Evolutionary conservation across 2,888 invertebrate genomes (phyloP), one percentile per base, ranked within the genome.

Genomic region (Apotomis betuletana): DNA sequence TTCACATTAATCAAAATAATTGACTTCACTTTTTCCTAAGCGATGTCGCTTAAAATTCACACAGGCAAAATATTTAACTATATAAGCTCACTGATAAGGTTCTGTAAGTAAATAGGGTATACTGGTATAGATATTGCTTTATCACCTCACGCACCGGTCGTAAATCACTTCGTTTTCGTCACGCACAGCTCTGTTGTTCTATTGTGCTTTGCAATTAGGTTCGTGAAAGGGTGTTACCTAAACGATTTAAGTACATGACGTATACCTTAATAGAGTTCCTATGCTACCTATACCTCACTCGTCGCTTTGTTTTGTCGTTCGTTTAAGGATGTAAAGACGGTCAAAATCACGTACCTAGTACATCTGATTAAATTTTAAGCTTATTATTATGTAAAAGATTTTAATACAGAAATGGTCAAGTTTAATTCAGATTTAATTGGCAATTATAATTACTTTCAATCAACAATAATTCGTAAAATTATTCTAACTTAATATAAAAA

Each of bases 81-180:
- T 60, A 10, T 15, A 44, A 8, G 46, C 46, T 15, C 27, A 49
- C 10, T 3, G 3, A 9, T 49, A 49, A 9, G 49, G 49, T 49
- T 49, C 8, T 49, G 49, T 49, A 49, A 10, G 9, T 41, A 27
- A 27, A 0, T 2, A 27, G 27, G 27, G 27, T 27, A 27, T 27
- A 27, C 27, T 27, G 27, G 49, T 49, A 49, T 36, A 36, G 10
- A 54, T 13, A 52, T 63, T 54, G 15, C 15, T 64, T 38, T 52
- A 13, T 41, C 13, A 36, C 52, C 41, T 55, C 54, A 44, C 54
- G 54, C 44, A 55, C 52, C 10, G 12, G 13, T 55, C 3, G 9
- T 44, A 8, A 64, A 64, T 64, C 27, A 64, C 54, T 64, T 55
- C 27, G 44, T 64, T 64, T 64, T 55, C 54, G 44, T 55, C 54